Evolutionary conservation across 2,113 vertebrate genomes (phyloP), one percentile per base, ranked within the genome.

Genomic region (Chaetodon auriga): DNA sequence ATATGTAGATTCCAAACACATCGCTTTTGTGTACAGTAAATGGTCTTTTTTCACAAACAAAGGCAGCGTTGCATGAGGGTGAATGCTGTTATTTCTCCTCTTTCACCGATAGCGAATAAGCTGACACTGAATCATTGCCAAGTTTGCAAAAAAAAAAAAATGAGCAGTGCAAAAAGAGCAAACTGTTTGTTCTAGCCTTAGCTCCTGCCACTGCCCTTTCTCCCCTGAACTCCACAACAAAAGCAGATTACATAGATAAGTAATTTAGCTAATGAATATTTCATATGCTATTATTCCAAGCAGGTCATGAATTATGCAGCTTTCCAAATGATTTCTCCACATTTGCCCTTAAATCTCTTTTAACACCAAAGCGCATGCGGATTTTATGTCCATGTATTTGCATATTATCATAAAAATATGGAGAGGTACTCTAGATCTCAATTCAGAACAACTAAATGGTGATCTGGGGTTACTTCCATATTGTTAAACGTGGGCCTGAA

Each of bases 231-330:
- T 65, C 61, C 7, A 90, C 75, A 92, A 94, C 83, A 91, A 84
- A 90, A 84, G 87, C 84, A 85, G 70, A 94, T 91, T 88, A 87
- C 64, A 85, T 19, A 78, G 82, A 86, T 84, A 92, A 83, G 89
- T 88, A 81, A 92, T 92, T 92, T 90, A 69, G 55, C 77, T 81
- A 75, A 93, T 93, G 89, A 91, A 95, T 93, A 93, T 95, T 94
- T 94, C 75, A 93, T 88, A 53, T 4, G 60, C 80, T 88, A 89
- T 94, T 91, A 95, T 92, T 90, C 81, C 80, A 92, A 94, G 84
- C 87, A 88, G 81, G 73, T 70, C 54, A 92, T 93, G 90, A 92
- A 95, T 93, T 85, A 95, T 94, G 88, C 83, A 94, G 63, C 77
- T 88, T 83, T 85, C 38, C 36, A 80, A 90, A 90, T 82, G 15